Evolutionary conservation across 2,888 invertebrate genomes (phyloP), one percentile per base, ranked within the genome.

Genomic region (Drosophila niveifrons): DNA sequence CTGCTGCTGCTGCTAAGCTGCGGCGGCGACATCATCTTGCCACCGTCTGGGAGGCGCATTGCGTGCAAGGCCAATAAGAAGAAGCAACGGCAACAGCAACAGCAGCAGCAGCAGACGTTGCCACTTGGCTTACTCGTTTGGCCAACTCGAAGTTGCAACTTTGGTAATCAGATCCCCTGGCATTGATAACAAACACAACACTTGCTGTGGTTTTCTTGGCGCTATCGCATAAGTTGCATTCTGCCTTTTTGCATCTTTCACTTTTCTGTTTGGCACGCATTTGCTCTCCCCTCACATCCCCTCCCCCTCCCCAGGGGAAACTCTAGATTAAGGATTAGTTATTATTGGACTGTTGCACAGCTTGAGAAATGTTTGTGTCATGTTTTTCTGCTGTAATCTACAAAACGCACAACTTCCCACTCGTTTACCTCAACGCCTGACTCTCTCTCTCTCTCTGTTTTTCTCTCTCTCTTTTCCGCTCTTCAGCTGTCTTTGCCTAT

Each of bases 101-200:
- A 43, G 28, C 64, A 53, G n/a, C 43, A 63, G 28, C 29, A 48
- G 34, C 43, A 53, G 36, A 23, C 23, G 58, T 66, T 78, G 87
- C 81, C 78, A 82, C 87, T 82, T 75, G 78, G 72, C 75, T 80
- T 88, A 85, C 80, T 72, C 82, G 74, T 65, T 73, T 73, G 1
- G 36, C 36, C 36, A 36, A 36, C 36, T n/a, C 6, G 29, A 51
- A 53, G 36, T 28, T 11, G 56, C 63, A 55, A 63, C 48, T 34
- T 55, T 44, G 62, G 80, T 85, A 88, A 91, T 90, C 90, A 90
- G 90, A 91, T 90, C 87, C 90, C 82, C 81, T 78, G 67, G 77
- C 81, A 75, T 72, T 80, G 90, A 90, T 90, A 90, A 90, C 69
- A 62, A 44, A 18, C 66, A 48, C 61, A 74, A 69, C 65, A 59